Conservation (phyloP, 2,797 vertebrate species). For the Poecile montanus region DNA sequence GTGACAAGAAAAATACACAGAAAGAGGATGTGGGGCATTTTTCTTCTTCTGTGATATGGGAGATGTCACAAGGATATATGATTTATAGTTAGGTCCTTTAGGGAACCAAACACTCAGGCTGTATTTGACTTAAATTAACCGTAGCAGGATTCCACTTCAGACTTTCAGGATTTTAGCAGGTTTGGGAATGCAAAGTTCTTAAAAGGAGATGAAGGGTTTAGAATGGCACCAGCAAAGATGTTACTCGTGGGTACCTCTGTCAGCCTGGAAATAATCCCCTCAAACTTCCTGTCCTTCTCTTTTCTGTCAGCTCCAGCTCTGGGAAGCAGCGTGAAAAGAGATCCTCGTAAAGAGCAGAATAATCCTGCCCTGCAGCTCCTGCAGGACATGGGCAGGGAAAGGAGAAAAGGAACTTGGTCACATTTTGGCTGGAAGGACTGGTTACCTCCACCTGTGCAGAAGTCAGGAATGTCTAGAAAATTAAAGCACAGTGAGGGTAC, state of each 20-base stretch:
- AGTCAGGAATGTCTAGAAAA: neutral
- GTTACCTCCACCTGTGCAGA: neutral
- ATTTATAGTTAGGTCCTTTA: neutral
- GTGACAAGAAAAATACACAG: neutral
- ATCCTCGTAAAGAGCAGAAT: neutral
- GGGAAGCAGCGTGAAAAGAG: neutral
- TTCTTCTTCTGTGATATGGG: neutral
- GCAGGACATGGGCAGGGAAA: neutral
- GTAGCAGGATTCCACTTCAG: neutral
- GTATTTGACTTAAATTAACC: neutral
- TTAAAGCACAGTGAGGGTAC: neutral
- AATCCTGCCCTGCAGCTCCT: neutral
- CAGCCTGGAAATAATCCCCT: neutral
- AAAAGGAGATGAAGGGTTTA: neutral
- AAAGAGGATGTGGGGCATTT: neutral
- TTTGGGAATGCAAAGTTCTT: neutral
- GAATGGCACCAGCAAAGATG: neutral
- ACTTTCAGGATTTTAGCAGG: neutral
- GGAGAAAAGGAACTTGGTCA: neutral
- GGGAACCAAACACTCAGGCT: neutral
- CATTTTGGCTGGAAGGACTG: neutral
- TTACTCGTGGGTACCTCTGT: neutral
- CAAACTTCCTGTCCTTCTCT: neutral
- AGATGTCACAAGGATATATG: neutral
- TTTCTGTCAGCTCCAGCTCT: neutral